Conservation (phyloP, 2,113 vertebrate genomes). For the Sylvia atricapilla region DNA sequence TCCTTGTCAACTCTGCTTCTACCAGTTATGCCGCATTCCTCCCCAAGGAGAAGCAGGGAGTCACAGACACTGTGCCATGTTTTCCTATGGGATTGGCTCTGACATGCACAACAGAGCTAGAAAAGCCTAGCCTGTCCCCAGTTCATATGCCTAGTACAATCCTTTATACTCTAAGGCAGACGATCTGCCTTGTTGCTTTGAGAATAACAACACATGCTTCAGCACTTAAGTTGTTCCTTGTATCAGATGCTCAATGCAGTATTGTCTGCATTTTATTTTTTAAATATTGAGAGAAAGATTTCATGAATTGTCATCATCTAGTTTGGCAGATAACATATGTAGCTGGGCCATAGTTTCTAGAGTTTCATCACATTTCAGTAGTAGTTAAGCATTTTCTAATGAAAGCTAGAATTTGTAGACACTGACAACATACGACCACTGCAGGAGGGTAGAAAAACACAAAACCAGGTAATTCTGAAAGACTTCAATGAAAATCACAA, state of each 20-base stretch:
- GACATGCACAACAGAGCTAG: background rate
- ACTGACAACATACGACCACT: background rate
- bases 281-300: background rate
- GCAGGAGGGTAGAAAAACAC: background rate
- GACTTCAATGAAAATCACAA: background rate
- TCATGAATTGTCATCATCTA: background rate
- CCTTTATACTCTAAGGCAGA: background rate
- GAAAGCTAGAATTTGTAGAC: background rate
- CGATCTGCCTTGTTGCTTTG: background rate
- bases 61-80: background rate
- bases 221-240: background rate
- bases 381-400: background rate
- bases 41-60: background rate
- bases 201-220: background rate
- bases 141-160: background rate
- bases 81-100: background rate
- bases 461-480: background rate
- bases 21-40: background rate
- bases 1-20: background rate
- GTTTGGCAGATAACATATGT: background rate
- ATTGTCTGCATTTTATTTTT: background rate
- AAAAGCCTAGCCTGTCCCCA: background rate
- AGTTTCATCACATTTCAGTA: background rate
- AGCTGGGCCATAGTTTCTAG: background rate
- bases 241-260: background rate